Percentiles rank a stretch among this genome's conserved stretches.
Evolutionary conservation across 2,888 invertebrate genomes (phyloP).

Genomic region (Thysanoteuthis rhombus): DNA sequence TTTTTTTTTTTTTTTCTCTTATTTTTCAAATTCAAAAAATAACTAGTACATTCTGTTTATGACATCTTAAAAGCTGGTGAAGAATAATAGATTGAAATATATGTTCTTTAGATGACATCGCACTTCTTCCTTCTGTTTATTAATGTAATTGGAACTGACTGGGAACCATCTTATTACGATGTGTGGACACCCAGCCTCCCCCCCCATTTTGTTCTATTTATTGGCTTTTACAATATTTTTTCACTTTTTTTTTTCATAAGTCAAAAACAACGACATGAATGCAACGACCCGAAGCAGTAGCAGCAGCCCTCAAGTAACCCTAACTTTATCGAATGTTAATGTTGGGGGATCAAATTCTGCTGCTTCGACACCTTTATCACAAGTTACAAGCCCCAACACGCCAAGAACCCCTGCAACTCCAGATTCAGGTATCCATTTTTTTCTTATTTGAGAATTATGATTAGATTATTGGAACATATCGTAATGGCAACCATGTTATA

Average conservation of each 20-base stretch:
- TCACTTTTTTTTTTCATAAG: slow-evolving; percentile 35
- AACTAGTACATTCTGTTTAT: too few relatives aligned
- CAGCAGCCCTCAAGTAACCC: slow-evolving; percentile 31
- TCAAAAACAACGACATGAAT: slow-evolving; percentile 42
- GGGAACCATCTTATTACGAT: too few relatives aligned
- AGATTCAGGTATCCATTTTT: slow-evolving; percentile 14
- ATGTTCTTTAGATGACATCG: too few relatives aligned
- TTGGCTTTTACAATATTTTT: not conserved
- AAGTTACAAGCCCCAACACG: slow-evolving; percentile 36
- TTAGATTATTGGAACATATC: too few relatives aligned
- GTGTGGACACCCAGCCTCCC: not conserved
- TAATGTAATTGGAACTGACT: too few relatives aligned
- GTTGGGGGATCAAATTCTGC: slow-evolving; percentile 29
- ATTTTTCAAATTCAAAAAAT: too few relatives aligned
- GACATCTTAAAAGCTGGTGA: too few relatives aligned
- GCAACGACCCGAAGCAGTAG: slow-evolving; percentile 23
- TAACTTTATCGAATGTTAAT: not conserved
- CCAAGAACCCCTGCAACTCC: slow-evolving; percentile 32
- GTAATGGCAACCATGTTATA: too few relatives aligned
- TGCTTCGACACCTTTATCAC: slow-evolving; percentile 35
- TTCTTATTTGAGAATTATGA: too few relatives aligned
- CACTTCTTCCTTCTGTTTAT: too few relatives aligned
- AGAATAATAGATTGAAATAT: too few relatives aligned
- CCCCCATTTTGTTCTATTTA: not conserved
- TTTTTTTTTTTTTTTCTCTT: too few relatives aligned